Conservation (phyloP, 1,140 invertebrate species). For the Antheraea pernyi region DNA sequence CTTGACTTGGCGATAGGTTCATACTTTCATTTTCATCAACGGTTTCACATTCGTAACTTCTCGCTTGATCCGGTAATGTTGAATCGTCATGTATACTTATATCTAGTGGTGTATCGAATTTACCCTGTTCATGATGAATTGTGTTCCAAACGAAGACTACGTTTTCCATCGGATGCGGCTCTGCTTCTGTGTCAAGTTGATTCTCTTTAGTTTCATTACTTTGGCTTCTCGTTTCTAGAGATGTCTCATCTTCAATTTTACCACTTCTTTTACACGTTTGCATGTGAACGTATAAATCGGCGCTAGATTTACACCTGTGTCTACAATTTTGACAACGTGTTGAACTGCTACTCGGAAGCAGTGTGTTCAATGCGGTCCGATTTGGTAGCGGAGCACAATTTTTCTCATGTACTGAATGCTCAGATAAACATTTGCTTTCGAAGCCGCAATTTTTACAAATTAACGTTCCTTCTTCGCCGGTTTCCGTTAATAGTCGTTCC, state of each 20-base stretch:
- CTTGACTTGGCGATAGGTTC: constrained; percentile 71
- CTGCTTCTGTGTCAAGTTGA: constrained; percentile 59
- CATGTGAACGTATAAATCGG: constrained; percentile 87
- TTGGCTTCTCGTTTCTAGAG: constrained; percentile 43
- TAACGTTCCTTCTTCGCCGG: constrained; percentile 80
- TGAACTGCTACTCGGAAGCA: constrained; percentile 80
- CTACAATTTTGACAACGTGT: constrained; percentile 92
- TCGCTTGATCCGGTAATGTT: constrained; percentile 51
- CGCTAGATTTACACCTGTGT: constrained; percentile 90
- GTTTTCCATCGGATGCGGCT: constrained; percentile 86
- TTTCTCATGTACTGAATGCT: constrained; percentile 87
- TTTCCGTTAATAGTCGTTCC: constrained; percentile 83
- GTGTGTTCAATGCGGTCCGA: constrained; percentile 50
- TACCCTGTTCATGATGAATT: constrained; percentile 59
- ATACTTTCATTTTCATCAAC: constrained; percentile 66
- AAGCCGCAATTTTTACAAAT: constrained; percentile 87
- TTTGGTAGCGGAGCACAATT: constrained; percentile 76
- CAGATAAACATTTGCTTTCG: constrained; percentile 91
- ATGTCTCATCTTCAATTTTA: constrained; percentile 42
- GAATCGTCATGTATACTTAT: constrained; percentile 72
- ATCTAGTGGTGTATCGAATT: constrained; percentile 65
- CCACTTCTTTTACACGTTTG: constrained; percentile 82
- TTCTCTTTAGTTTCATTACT: constrained; percentile 50
- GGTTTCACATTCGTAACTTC: constrained; percentile 57
- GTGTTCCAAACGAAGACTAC: constrained; percentile 88